Evolutionary conservation across 2,888 invertebrate genomes (phyloP).

Genomic region (Pseudoips prasinana): DNA sequence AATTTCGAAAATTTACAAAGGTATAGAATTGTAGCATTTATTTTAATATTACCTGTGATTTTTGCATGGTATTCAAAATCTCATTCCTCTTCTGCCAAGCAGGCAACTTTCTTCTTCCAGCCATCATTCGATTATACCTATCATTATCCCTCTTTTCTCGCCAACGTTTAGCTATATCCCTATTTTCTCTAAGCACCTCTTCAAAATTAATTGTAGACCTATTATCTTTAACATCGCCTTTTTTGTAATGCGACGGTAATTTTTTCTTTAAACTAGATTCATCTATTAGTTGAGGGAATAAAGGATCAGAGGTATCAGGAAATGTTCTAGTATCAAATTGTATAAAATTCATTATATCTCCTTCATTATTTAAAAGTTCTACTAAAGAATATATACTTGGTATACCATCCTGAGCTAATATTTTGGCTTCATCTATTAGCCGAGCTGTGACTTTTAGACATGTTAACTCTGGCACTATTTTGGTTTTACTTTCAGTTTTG

Average conservation of each 20-base stretch:
- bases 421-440: slow-evolving; percentile 85
- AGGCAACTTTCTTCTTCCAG: slow-evolving; percentile 84
- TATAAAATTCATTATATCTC: slow-evolving; percentile 83
- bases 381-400: slow-evolving; percentile 88
- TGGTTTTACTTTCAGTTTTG: slow-evolving; percentile 81
- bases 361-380: slow-evolving; percentile 86
- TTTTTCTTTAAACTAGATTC: slow-evolving; percentile 38
- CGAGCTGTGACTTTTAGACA: slow-evolving; percentile 85
- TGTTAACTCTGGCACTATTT: slow-evolving; percentile 83
- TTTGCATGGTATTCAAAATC: slow-evolving; percentile 84
- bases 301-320: slow-evolving; percentile 77
- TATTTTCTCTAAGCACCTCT: slow-evolving; percentile 83
- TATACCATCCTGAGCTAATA: slow-evolving; percentile 85
- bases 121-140: slow-evolving; percentile 85
- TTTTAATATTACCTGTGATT: slow-evolving; percentile 80
- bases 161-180: slow-evolving; percentile 83
- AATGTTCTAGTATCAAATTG: slow-evolving; percentile 78
- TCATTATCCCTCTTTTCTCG: slow-evolving; percentile 81
- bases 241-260: slow-evolving; percentile 85
- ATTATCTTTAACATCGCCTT: slow-evolving; percentile 80
- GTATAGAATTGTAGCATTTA: too few species aligned
- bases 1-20: too few species aligned
- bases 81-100: slow-evolving; percentile 87
- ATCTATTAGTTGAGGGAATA: slow-evolving; percentile 83
- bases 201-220: slow-evolving; percentile 75